Evolutionary conservation across 2,113 vertebrate species (phyloP).

Genomic region (Sphyrna mokarran): DNA sequence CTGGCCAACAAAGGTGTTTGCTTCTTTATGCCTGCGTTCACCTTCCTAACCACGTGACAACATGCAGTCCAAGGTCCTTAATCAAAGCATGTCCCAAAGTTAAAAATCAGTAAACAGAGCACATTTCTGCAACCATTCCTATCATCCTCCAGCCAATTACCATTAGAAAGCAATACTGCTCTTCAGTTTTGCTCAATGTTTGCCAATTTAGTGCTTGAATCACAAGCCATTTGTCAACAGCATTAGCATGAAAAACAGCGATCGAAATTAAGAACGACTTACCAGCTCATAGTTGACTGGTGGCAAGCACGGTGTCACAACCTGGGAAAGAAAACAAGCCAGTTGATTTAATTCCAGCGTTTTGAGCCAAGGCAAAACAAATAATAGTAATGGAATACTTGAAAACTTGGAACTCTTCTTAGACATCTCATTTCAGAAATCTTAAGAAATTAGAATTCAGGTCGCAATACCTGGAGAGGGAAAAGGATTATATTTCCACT

Average conservation of each 20-base stretch:
- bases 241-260: neutral
- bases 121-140: neutral
- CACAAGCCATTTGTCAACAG: neutral
- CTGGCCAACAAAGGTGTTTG: neutral
- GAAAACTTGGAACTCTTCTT: neutral
- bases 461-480: neutral
- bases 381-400: neutral
- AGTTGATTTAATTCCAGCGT: neutral
- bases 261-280: slow-evolving; percentile 35
- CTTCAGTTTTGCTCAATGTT: neutral
- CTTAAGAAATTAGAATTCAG: too few species aligned
- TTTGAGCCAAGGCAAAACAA: neutral
- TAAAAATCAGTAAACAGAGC: neutral
- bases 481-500: neutral
- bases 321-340: slow-evolving; percentile 42
- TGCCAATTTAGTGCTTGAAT: neutral
- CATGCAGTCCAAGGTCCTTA: neutral
- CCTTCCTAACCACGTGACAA: slow-evolving; percentile 2
- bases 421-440: neutral
- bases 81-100: neutral
- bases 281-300: slow-evolving; percentile 43
- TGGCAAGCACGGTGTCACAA: slow-evolving; percentile 45
- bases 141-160: neutral
- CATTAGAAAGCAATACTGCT: neutral
- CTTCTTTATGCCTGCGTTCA: neutral